Evolutionary conservation across 2,888 invertebrate genomes (phyloP).

Genomic region (Nemurella pictetii): DNA sequence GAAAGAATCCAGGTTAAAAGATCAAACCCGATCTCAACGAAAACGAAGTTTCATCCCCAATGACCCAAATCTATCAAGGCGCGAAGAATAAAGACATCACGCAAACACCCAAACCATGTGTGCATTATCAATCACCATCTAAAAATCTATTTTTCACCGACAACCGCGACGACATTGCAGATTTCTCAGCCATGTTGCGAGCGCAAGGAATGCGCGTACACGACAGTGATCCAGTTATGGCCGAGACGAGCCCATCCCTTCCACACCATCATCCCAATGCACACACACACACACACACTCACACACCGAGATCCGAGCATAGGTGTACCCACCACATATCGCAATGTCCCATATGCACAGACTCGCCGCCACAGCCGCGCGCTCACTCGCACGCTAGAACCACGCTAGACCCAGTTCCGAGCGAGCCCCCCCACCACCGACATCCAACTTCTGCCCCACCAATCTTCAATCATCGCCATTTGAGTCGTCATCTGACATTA

Average conservation of each 20-base stretch:
- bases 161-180: not conserved
- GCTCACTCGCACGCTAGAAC: not conserved
- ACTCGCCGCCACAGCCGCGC: not conserved
- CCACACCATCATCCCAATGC: not conserved
- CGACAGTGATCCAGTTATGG: not conserved
- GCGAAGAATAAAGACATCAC: not conserved
- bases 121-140: not conserved
- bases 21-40: not conserved
- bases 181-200: not conserved
- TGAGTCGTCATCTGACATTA: slow-evolving; percentile 10
- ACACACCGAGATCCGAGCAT: not conserved
- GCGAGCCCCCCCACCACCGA: not conserved
- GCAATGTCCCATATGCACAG: slow-evolving; percentile 16
- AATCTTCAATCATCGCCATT: slow-evolving; percentile 32
- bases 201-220: not conserved
- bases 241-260: not conserved
- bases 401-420: not conserved
- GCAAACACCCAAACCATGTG: not conserved
- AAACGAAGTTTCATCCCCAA: not conserved
- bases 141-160: not conserved
- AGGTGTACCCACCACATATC: not conserved
- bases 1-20: not conserved
- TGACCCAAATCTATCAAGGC: not conserved
- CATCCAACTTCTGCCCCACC: slow-evolving; percentile 22
- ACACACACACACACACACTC: not conserved